Base-by-base conservation (phyloP, 2,113 vertebrate species). In the Excalfactoria chinensis region DNA sequence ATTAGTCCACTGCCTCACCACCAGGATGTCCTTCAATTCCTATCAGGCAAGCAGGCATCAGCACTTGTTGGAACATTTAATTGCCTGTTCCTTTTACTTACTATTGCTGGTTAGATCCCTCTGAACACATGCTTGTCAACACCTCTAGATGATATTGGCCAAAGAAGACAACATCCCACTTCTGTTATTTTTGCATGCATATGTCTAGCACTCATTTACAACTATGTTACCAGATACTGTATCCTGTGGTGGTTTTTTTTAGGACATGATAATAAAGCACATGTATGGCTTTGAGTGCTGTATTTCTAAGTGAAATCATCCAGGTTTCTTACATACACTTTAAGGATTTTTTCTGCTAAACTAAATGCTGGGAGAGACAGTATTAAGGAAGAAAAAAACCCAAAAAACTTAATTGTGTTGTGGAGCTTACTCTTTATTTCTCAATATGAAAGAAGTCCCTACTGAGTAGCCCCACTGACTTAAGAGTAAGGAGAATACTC, bases 1-100 rank as follows among this genome's bases (percentile, higher is more conserved):
- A 74, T 90, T 77, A 97, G n/a, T 26, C 48, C 34, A 58, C 35
- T 43, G 74, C 74, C 75, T 17, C 78, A 67, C 62, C 41, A 1
- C 66, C 87, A 43, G 51, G 74, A 69, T 19, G 51, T 21, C 75
- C 95, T 86, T 87, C 49, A 74, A 51, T 86, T 48, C 32, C 40
- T 5, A 77, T 71, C 82, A 86, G 70, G 83, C 63, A 21, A 95
- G 49, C 2, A 7, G 91, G 58, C 68, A 89, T 30, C 26, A 18
- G 55, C 64, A 83, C 95, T 79, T 60, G 1, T 55, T 78, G 76
- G 68, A 71, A 8, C 64, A 75, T 84, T 95, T 93, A 11, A 76
- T 79, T 97, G 96, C 72, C 86, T 95, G 62, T 92, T 86, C 81
- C 68, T 88, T 83, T 49, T 95, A 82, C 51, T 72, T 53, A 28